Evolutionary conservation across 1,140 invertebrate species (phyloP).

Genomic region (Ectropis grisescens): DNA sequence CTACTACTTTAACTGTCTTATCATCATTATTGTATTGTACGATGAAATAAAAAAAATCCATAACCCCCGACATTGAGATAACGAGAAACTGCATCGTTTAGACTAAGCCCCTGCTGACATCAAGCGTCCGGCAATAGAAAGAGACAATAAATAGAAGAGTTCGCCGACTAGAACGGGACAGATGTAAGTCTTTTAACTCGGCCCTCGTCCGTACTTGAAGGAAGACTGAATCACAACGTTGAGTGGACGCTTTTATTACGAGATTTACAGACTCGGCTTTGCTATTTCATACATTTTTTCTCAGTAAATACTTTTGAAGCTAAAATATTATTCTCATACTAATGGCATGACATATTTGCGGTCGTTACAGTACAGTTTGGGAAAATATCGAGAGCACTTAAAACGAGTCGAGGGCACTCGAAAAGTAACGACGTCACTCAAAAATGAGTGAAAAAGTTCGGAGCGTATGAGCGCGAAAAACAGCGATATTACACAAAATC

Average conservation of each 20-base stretch:
- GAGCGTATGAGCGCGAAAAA: conserved; percentile 1
- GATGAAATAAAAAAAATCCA: neutral
- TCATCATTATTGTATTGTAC: too few species aligned
- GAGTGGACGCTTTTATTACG: conserved; percentile 20
- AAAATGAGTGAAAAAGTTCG: too few species aligned
- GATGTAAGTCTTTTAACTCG: conserved; percentile 6
- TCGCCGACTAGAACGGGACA: conserved; percentile 10
- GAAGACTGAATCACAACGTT: conserved; percentile 16
- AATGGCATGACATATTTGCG: too few species aligned
- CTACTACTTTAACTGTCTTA: too few species aligned
- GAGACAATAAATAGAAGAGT: conserved; percentile 8
- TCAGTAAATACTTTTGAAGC: conserved; percentile 1
- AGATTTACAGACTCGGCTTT: conserved; percentile 16
- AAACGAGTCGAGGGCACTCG: too few species aligned
- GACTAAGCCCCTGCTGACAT: conserved; percentile 14
- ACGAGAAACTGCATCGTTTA: conserved; percentile 21
- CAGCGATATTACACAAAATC: conserved; percentile 45
- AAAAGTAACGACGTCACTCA: too few species aligned
- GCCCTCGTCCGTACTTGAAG: conserved; percentile 11
- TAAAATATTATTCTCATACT: too few species aligned
- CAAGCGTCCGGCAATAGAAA: conserved; percentile 8
- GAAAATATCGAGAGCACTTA: too few species aligned
- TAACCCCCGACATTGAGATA: conserved; percentile 14
- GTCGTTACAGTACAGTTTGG: too few species aligned
- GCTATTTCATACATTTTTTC: conserved; percentile 6